Conservation (phyloP, 2,797 vertebrate species). For the Ceryle rudis region DNA sequence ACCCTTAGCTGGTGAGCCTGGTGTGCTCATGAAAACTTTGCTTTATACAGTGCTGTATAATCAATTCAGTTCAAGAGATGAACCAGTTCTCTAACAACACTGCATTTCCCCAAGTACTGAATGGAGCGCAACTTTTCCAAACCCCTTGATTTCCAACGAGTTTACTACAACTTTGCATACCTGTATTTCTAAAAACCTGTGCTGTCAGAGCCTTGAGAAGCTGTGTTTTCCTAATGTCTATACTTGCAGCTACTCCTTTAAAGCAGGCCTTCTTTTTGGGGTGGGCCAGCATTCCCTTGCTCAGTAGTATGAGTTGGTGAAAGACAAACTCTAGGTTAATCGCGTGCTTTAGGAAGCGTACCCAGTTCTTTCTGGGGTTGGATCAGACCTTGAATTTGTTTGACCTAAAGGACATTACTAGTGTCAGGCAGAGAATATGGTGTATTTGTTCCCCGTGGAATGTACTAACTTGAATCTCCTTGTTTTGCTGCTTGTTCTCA, state of each 20-base stretch:
- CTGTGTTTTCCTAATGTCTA: not conserved
- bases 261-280: not conserved
- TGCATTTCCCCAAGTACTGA: not conserved
- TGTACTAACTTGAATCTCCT: not conserved
- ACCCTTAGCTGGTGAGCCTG: not conserved
- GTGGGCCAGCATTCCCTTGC: not conserved
- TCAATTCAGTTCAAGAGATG: not conserved
- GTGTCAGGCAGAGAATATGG: not conserved
- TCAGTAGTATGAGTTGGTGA: not conserved
- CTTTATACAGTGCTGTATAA: not conserved
- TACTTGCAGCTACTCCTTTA: not conserved
- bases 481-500: not conserved
- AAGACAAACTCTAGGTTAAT: not conserved
- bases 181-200: not conserved
- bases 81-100: not conserved
- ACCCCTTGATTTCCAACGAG: not conserved
- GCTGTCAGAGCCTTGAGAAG: not conserved
- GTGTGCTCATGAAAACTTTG: not conserved
- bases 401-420: not conserved
- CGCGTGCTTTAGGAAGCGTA: not conserved
- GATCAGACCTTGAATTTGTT: not conserved
- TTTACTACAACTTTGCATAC: not conserved
- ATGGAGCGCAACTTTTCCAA: not conserved
- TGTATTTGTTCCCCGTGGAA: not conserved
- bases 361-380: not conserved